Conservation (phyloP, 2,113 vertebrate species). For the Bos taurus region ARS-UCD2.0 NC_037338.1:58475501-58476000, state of each 20-base stretch:
- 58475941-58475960: neutral
- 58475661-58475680: neutral
- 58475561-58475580: neutral
- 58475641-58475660: conserved; percentile 2
- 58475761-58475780: neutral
- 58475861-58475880: neutral
- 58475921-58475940: neutral
- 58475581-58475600: neutral
- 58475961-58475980: neutral
- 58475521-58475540: neutral
- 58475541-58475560: neutral
- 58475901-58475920: neutral
- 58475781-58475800: neutral
- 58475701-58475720: neutral
- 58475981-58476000: neutral
- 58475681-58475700: neutral
- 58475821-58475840: neutral
- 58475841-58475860: neutral
- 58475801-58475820: neutral
- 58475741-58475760: neutral
- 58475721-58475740: neutral
- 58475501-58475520: neutral
- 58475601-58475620: neutral
- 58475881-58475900: neutral
- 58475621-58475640: neutral